phyloP scores from a whole-genome alignment of 64 coral and sea anemone genomes.

The Astreopora myriophthalma region DNA sequence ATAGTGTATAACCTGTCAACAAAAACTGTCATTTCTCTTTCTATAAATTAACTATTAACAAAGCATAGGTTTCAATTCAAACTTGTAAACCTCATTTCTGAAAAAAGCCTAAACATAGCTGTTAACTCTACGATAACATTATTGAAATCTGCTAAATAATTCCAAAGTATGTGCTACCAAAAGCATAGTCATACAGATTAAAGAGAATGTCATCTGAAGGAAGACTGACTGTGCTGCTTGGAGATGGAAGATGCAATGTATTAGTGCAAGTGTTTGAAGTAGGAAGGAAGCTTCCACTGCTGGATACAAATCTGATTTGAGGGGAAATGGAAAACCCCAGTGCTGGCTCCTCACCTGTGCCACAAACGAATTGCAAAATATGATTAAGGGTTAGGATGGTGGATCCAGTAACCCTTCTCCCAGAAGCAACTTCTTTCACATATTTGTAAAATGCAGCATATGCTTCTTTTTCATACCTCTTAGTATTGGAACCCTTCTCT shows the following conservation, averaged over 20 bases:
- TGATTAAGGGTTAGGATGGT: neutral
- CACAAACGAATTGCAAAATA: neutral
- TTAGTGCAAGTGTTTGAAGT: slow-evolving; percentile 50
- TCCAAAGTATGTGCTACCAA: slow-evolving; percentile 39
- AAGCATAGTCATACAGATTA: slow-evolving; percentile 33
- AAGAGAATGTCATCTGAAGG: slow-evolving; percentile 16
- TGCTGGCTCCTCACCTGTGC: neutral
- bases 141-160: slow-evolving; percentile 17
- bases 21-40: neutral
- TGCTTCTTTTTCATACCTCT: neutral
- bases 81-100: neutral
- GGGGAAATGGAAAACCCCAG: slow-evolving; percentile 13
- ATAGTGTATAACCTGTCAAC: neutral
- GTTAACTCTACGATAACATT: slow-evolving; percentile 5
- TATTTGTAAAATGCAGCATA: neutral
- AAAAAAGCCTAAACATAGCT: neutral
- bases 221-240: slow-evolving; percentile 24
- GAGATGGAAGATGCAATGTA: slow-evolving; percentile 26
- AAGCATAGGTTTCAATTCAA: neutral
- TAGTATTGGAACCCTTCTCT: neutral
- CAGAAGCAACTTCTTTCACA: neutral
- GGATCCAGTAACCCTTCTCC: neutral
- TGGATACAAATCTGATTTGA: slow-evolving; percentile 36
- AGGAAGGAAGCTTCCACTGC: slow-evolving; percentile 31
- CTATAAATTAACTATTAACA: neutral